Conservation (phyloP, 2,113 vertebrate genomes). For the Ramphastos sulfuratus region DNA sequence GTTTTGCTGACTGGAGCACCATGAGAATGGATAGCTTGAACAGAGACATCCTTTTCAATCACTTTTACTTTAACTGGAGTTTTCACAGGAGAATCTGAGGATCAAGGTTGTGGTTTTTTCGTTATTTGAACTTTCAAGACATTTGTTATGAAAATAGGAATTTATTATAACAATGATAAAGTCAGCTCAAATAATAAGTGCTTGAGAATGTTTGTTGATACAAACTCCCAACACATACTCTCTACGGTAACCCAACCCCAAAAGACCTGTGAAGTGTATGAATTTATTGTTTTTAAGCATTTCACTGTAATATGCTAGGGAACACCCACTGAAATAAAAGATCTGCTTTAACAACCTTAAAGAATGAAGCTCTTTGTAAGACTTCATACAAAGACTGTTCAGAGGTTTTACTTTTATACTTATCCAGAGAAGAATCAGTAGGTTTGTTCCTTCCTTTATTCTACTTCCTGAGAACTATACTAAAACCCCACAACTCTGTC, state of each 20-base stretch:
- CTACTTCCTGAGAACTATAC: neutral
- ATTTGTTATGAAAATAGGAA: neutral
- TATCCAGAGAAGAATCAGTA: neutral
- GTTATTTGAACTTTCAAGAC: neutral
- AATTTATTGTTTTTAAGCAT: neutral
- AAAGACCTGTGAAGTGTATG: neutral
- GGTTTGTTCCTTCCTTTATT: neutral
- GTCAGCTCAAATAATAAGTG: neutral
- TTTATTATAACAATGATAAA: neutral
- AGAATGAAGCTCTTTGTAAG: neutral
- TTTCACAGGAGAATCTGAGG: slow-evolving; percentile 82
- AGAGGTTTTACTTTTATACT: neutral
- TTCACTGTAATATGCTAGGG: neutral
- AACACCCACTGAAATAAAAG: neutral
- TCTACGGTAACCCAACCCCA: neutral
- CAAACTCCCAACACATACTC: neutral
- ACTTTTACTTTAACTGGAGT: slow-evolving; percentile 81
- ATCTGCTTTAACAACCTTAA: neutral
- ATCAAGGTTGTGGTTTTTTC: neutral
- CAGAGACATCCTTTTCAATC: slow-evolving; percentile 84
- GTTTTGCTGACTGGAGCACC: slow-evolving; percentile 88
- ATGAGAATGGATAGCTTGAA: slow-evolving; percentile 77
- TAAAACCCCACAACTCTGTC: neutral
- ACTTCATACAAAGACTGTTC: neutral
- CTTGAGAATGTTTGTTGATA: neutral